Conservation (phyloP, 2,888 invertebrate genomes). For the Punctoribates punctum region DNA sequence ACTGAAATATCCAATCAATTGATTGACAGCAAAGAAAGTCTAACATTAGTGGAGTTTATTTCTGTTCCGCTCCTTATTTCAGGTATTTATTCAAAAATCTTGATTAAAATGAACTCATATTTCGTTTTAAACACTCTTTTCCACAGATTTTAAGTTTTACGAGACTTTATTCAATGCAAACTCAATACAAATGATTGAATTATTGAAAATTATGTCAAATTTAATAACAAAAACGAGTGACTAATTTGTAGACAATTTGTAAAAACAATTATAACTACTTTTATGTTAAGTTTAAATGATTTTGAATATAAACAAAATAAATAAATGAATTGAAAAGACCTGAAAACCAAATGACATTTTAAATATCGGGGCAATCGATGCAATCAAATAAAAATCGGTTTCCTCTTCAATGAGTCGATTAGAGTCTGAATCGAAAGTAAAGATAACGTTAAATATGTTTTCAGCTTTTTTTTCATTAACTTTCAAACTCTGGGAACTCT, state of each 20-base stretch:
- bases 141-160: not conserved
- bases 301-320: not conserved
- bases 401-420: conserved; percentile 33
- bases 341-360: not conserved
- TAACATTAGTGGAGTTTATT: not conserved
- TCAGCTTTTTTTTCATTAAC: too few relatives aligned
- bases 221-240: not conserved
- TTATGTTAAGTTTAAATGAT: not conserved
- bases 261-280: not conserved
- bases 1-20: not conserved
- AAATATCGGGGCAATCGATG: not conserved
- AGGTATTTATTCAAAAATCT: conserved; percentile 8
- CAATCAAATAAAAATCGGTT: conserved; percentile 19
- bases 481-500: too few relatives aligned
- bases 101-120: not conserved
- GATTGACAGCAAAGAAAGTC: not conserved
- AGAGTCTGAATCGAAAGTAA: not conserved
- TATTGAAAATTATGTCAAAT: conserved; percentile 25
- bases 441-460: not conserved
- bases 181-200: conserved; percentile 12
- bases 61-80: conserved; percentile 16
- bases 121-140: not conserved
- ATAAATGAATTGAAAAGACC: not conserved
- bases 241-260: not conserved
- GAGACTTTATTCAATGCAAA: conserved; percentile 28